Evolutionary conservation across 2,113 vertebrate species (phyloP), one percentile per base, ranked within the genome.

Genomic region (Austrofundulus limnaeus): DNA sequence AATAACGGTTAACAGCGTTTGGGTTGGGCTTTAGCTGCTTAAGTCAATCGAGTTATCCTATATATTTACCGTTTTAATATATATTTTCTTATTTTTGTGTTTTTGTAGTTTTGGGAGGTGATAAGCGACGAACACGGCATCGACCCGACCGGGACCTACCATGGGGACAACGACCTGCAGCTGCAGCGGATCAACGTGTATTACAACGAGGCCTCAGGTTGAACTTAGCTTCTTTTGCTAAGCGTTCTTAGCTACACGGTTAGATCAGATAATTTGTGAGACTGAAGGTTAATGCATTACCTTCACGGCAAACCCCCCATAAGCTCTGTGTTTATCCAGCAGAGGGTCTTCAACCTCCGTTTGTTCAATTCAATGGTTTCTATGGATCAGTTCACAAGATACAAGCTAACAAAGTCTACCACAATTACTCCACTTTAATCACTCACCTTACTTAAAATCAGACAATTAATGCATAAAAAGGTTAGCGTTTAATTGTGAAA

Each of bases 41-140:
- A n/a, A 23, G 9, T 59, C 11, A 8, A 12, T 11, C 12, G 28
- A 37, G 21, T 15, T 13, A 57, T 4, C 25, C 20, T 2, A 21
- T 14, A 21, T 3, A 19, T 24, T 55, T 9, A n/a, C n/a, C n/a
- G n/a, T n/a, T n/a, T n/a, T n/a, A n/a, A n/a, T n/a, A n/a, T n/a
- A n/a, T n/a, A n/a, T n/a, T n/a, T n/a, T n/a, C n/a, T n/a, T 12
- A 28, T 5, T 21, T 1, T 46, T 28, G 1, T 61, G 1, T 46
- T 38, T 25, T 49, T 72, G 2, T n/a, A 87, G 81, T 87, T 88
- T 64, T 88, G 86, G 86, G 86, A 88, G 63, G 86, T 88, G 0
- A 85, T 88, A 13, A 86, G 83, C 47, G 86, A 88, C 52, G 83
- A 88, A 42, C 86, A 88, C 45, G 83, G 86, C 28, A 88, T 86